phyloP scores from a whole-genome alignment of 2,888 invertebrate genomes.

The Celastrina argiolus region DNA sequence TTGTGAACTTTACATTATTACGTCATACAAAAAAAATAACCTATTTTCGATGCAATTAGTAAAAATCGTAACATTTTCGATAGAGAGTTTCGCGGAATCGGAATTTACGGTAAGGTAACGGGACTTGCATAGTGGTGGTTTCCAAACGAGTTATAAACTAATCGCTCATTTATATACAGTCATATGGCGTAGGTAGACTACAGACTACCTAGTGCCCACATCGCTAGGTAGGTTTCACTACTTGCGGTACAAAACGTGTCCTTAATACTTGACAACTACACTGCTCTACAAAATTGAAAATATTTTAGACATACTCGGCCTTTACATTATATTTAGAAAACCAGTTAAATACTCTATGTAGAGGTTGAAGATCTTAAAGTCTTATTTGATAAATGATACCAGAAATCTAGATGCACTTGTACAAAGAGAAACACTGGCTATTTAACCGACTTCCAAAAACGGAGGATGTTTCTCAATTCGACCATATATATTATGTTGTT shows the following conservation, averaged over 20 bases:
- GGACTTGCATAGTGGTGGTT: slow-evolving; percentile 42
- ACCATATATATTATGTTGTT: too few relatives aligned
- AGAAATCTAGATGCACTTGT: too few relatives aligned
- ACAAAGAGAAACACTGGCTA: too few relatives aligned
- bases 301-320: too few relatives aligned
- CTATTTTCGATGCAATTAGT: neutral
- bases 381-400: too few relatives aligned
- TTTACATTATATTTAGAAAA: too few relatives aligned
- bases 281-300: slow-evolving; percentile 6
- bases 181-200: neutral
- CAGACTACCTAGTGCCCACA: neutral
- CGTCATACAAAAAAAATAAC: neutral
- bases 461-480: too few relatives aligned
- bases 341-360: too few relatives aligned
- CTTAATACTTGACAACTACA: neutral
- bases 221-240: neutral
- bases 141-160: slow-evolving; percentile 30
- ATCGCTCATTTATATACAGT: slow-evolving; percentile 17
- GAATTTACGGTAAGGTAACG: slow-evolving; percentile 51
- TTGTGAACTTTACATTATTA: too few relatives aligned
- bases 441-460: too few relatives aligned
- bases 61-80: neutral
- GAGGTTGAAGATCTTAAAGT: too few relatives aligned
- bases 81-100: slow-evolving; percentile 16
- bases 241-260: neutral